Conservation (phyloP, 2,888 invertebrate genomes). For the Panzeria rudis region DNA sequence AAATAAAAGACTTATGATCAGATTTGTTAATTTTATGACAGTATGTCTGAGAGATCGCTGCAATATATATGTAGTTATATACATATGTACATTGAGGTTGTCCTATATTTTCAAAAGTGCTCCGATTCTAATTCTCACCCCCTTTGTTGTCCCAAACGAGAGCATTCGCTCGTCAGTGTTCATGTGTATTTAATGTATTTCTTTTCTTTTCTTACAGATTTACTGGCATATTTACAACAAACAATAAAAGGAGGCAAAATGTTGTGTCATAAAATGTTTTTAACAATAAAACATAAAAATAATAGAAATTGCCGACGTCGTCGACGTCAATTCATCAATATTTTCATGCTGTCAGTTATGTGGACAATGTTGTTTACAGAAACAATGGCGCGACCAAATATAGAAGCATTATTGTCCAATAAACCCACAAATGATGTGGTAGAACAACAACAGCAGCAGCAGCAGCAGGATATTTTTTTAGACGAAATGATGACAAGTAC, state of each 20-base stretch:
- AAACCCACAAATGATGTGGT: slow-evolving; percentile 41
- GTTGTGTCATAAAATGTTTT: slow-evolving; percentile 43
- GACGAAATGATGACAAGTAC: slow-evolving; percentile 74
- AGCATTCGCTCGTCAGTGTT: too few species aligned
- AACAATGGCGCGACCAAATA: slow-evolving; percentile 62
- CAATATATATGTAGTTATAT: too few species aligned
- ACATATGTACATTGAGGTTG: too few species aligned
- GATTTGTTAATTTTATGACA: too few species aligned
- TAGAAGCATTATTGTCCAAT: slow-evolving; percentile 53
- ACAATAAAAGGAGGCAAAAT: slow-evolving; percentile 14
- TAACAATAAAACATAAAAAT: slow-evolving; percentile 45
- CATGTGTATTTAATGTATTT: not conserved
- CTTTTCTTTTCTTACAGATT: not conserved
- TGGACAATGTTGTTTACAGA: slow-evolving; percentile 68
- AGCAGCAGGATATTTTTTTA: slow-evolving; percentile 69
- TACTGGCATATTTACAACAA: not conserved
- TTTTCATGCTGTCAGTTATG: slow-evolving; percentile 65
- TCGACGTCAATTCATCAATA: slow-evolving; percentile 51
- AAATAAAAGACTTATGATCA: too few species aligned
- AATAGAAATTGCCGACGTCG: slow-evolving; percentile 24
- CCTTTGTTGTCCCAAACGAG: too few species aligned
- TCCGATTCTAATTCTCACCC: too few species aligned
- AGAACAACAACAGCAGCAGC: slow-evolving; percentile 27
- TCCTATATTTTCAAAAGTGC: too few species aligned
- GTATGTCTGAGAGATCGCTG: too few species aligned